Percentiles rank a stretch among this genome's conserved stretches.
These are phyloP conservation scores for Aethina tumida DNA, from an alignment of 1,140 invertebrate species.

Conservation along the genomic window DNA sequence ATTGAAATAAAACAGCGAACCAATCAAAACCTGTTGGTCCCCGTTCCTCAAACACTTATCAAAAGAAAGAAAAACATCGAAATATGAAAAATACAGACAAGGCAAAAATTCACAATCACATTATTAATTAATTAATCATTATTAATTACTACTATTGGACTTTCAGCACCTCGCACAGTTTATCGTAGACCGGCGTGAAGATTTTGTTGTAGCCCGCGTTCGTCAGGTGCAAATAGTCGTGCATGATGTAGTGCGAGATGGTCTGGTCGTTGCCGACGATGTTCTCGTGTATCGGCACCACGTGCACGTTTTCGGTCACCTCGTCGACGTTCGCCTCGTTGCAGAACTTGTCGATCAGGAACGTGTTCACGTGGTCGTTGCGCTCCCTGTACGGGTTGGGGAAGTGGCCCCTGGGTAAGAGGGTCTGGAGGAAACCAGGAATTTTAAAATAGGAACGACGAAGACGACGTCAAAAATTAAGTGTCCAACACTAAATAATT, in stretches of 20 bases:
- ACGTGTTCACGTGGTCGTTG: slow-evolving; percentile 48
- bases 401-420: slow-evolving; percentile 55
- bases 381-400: slow-evolving; percentile 55
- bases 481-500: not conserved
- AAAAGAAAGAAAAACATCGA: too few relatives aligned
- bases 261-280: slow-evolving; percentile 48
- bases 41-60: too few relatives aligned
- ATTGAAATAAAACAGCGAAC: too few relatives aligned
- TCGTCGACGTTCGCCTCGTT: slow-evolving; percentile 28
- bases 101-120: too few relatives aligned
- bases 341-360: slow-evolving; percentile 40
- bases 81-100: too few relatives aligned
- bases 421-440: too few relatives aligned
- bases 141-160: too few relatives aligned
- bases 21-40: too few relatives aligned
- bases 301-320: slow-evolving; percentile 28
- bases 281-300: slow-evolving; percentile 47
- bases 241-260: slow-evolving; percentile 58
- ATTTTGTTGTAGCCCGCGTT: slow-evolving; percentile 53
- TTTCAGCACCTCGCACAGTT: slow-evolving; percentile 36
- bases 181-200: slow-evolving; percentile 50
- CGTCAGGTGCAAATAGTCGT: slow-evolving; percentile 63
- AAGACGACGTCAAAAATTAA: not conserved
- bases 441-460: too few relatives aligned
- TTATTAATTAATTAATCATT: too few relatives aligned